phyloP scores from a whole-genome alignment of 2,113 vertebrate genomes.

The Spermophilus dauricus region DNA sequence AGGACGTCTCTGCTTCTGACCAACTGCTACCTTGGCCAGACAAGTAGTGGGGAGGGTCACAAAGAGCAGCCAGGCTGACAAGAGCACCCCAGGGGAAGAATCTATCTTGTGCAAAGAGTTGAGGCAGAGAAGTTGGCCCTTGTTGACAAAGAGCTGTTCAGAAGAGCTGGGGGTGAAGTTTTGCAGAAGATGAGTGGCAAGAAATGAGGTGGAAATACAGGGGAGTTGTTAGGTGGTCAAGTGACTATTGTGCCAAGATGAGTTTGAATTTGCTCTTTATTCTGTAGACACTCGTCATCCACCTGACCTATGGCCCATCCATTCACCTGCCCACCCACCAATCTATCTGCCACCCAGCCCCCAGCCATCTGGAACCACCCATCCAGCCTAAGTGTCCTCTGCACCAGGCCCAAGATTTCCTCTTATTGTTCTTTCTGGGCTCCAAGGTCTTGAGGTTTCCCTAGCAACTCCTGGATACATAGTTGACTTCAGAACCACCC shows the following conservation, averaged over 20 bases:
- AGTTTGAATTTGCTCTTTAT: background rate
- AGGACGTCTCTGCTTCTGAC: background rate
- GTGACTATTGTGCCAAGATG: background rate
- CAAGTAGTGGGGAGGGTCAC: background rate
- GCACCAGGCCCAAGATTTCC: background rate
- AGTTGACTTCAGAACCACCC: background rate
- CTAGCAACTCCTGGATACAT: background rate
- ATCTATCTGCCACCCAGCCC: background rate
- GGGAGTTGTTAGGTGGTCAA: background rate
- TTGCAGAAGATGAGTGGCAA: background rate
- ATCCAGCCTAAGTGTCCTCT: too few relatives aligned
- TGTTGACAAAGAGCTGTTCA: accelerated
- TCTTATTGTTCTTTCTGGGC: background rate
- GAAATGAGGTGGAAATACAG: background rate
- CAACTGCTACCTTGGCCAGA: background rate
- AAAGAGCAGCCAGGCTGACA: background rate
- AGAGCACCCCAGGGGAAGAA: background rate
- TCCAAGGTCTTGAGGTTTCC: background rate
- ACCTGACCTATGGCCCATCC: too few relatives aligned
- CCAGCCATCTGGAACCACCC: background rate
- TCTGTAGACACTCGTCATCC: background rate
- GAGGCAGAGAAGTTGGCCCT: background rate
- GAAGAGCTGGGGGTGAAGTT: background rate
- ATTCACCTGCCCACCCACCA: background rate
- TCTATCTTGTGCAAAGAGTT: background rate